Base-by-base conservation (phyloP, 2,888 invertebrate species). In the Polylopha cassiicola region DNA sequence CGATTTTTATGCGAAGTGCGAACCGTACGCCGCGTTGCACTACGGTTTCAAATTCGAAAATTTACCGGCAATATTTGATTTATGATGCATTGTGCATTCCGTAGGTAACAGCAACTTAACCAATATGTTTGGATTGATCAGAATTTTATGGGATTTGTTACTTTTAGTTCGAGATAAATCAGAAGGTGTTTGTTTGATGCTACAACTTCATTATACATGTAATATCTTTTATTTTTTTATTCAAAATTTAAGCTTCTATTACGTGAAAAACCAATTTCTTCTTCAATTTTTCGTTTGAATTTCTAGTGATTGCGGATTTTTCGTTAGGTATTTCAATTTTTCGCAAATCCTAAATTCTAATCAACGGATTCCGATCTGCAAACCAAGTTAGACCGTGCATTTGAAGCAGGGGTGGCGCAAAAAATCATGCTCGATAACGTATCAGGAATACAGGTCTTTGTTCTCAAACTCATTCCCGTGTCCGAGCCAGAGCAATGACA, bases 1-100 rank as follows among this genome's bases (percentile, higher is more conserved):
- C 65, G 61, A 74, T 72, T 82, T 77, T 79, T 72, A 79, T 78
- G 73, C 77, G 61, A 51, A 57, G 53, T 70, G 63, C 65, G 72
- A 61, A 52, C 47, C 50, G 37, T 18, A 48, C 43, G 48, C 53
- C 50, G 62, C 50, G 61, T 68, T 68, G 73, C 69, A 65, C 58
- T 61, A 56, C 58, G 51, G 56, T 53, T 56, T 59, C 70, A 73
- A 71, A 73, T 75, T 65, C 57, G 51, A 49, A 53, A 61, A 55
- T 58, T 56, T 46, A 44, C 41, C 43, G 37, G 45, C 44, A 46
- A 51, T 53, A 55, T 56, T 55, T 59, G 48, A 53, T 50, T 47
- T 50, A 50, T 52, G 31, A 44, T 43, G 46, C 37, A 37, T 42
- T 37, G 27, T 27, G 31, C 11, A 41, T 41, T 41, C 39, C 26